Conservation (phyloP, 2,113 vertebrate species). For the Alosa alosa region DNA sequence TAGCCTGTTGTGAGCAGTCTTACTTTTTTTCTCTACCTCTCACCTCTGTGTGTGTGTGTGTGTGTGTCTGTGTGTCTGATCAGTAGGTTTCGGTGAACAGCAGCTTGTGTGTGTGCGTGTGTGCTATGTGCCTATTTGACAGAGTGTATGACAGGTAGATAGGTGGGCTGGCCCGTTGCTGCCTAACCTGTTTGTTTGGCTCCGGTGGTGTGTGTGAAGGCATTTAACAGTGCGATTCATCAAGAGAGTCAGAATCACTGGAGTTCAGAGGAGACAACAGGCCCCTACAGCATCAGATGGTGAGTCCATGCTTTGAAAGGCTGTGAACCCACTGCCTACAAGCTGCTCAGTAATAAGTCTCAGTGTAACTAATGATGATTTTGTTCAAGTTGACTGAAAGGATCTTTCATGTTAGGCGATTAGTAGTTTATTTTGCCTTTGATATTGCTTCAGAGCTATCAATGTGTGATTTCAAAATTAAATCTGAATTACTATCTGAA, state of each 20-base stretch:
- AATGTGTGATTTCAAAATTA: background rate
- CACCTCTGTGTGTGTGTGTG: conserved; percentile 18
- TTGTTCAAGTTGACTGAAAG: background rate
- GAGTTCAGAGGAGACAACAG: conserved; percentile 49
- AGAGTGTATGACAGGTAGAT: conserved; percentile 12
- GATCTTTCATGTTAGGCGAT: background rate
- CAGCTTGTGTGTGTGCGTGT: conserved; percentile 5
- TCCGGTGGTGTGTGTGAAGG: conserved; percentile 48
- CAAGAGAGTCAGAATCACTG: conserved; percentile 33
- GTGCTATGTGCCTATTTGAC: conserved; percentile 13
- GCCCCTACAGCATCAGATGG: conserved; percentile 40
- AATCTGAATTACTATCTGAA: background rate
- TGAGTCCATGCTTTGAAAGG: conserved; percentile 45
- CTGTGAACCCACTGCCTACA: background rate
- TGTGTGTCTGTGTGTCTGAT: conserved; percentile 5
- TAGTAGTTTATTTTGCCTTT: background rate
- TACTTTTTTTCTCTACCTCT: conserved; percentile 9
- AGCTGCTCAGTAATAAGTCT: background rate
- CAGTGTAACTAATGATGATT: background rate
- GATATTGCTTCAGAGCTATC: background rate
- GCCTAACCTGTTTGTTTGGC: conserved; percentile 68
- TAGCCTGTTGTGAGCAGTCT: conserved; percentile 58
- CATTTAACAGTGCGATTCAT: conserved; percentile 43
- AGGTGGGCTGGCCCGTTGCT: conserved; percentile 37
- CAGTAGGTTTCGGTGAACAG: background rate